Base-by-base conservation (phyloP, 2,113 vertebrate species). In the Rhagologus leucostigma region DNA sequence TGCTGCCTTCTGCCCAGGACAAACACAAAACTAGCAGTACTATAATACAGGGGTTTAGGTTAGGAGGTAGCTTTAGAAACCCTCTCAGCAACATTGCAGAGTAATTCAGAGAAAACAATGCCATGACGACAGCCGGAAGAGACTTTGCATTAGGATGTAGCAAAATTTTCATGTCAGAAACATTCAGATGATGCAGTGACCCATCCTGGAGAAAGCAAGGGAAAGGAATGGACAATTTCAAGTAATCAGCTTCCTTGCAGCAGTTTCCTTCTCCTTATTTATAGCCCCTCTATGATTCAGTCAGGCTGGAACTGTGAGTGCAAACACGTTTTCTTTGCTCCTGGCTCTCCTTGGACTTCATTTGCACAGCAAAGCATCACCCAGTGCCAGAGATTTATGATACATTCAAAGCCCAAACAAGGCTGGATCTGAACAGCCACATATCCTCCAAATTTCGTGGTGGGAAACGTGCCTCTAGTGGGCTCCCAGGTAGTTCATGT, bases 251-350 rank as follows among this genome's bases (percentile, higher is more conserved):
- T 93, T 96, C 76, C 92, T 93, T 92, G 79, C 88, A 89, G 81
- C 73, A 69, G 84, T 87, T 95, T 94, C n/a, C 69, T 83, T 87
- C 82, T 92, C 74, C 87, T 96, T 96, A 97, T 96, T 97, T 96
- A 95, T 85, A 93, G 75, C 87, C 57, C 39, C 47, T 62, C 67
- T 76, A 50, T 93, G 89, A 95, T 92, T 95, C 87, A 91, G 84
- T 70, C 93, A 87, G 79, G 53, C 55, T 95, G 95, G 87, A 94
- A 91, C 95, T 95, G 71, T 73, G 84, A 95, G 75, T 65, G 64
- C 88, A 96, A 85, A 87, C 93, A 95, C 20, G 0, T 90, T 95
- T 95, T 82, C 76, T 81, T 71, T 81, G 90, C 96, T 94, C 69
- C 76, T 68, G 95, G 93, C 93, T 86, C 93, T 93, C 88, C 69